phyloP scores from a whole-genome alignment of 2,797 vertebrate species.

The Pampus argenteus region DNA sequence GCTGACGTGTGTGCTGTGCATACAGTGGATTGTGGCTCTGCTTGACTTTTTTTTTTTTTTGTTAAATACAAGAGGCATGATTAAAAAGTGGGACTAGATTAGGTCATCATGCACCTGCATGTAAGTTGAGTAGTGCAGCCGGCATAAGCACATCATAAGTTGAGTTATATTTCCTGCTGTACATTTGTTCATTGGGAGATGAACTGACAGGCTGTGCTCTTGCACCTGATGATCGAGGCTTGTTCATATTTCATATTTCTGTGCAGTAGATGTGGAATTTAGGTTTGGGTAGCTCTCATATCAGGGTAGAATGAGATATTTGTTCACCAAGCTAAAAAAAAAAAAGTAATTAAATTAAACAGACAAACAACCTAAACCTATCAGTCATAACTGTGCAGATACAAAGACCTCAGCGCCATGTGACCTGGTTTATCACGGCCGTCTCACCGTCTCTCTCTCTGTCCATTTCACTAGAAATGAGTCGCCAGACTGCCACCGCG shows the following conservation, averaged over 20 bases:
- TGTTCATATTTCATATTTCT: not conserved
- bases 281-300: not conserved
- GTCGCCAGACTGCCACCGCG: slow-evolving; percentile 99
- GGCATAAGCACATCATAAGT: not conserved
- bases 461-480: slow-evolving; percentile 91
- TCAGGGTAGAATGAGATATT: not conserved
- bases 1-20: not conserved
- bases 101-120: not conserved
- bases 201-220: not conserved
- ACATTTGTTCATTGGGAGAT: not conserved
- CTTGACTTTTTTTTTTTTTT: not conserved
- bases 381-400: not conserved
- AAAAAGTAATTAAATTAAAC: too few species aligned
- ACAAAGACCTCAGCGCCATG: not conserved
- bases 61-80: not conserved
- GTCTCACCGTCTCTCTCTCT: not conserved
- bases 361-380: too few species aligned
- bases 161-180: not conserved
- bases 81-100: not conserved
- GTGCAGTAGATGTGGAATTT: not conserved
- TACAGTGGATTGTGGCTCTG: not conserved
- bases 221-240: not conserved
- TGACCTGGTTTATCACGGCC: not conserved
- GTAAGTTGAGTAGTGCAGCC: not conserved
- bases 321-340: not conserved